Evolutionary conservation across 2,113 vertebrate genomes (phyloP).

Genomic region (Nipponia nippon): DNA sequence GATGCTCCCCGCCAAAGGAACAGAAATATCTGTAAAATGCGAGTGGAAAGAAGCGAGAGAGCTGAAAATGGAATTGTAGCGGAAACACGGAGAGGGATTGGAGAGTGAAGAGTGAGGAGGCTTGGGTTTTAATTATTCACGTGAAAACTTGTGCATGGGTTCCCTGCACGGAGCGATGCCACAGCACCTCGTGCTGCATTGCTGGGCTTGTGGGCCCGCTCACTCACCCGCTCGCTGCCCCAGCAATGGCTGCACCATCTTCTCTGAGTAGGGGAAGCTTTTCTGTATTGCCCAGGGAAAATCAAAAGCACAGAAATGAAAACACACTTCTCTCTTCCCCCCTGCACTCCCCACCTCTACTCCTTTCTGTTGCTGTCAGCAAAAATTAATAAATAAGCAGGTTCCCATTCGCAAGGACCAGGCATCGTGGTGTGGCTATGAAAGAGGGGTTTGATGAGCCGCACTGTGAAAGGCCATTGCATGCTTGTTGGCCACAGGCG

Average conservation of each 20-base stretch:
- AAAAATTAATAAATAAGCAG: background rate
- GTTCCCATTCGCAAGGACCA: background rate
- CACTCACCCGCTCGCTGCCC: background rate
- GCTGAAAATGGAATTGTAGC: background rate
- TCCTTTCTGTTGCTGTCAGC: background rate
- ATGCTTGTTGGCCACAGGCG: rapidly evolving
- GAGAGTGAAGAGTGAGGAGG: background rate
- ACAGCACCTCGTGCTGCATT: background rate
- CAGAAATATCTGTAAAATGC: background rate
- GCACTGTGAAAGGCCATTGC: rapidly evolving
- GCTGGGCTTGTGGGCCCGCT: rapidly evolving
- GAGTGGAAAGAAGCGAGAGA: background rate
- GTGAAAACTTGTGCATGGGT: background rate
- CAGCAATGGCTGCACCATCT: rapidly evolving
- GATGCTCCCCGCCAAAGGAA: background rate
- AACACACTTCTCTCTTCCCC: background rate
- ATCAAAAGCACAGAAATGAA: background rate
- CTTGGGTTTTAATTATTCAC: background rate
- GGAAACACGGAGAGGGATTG: background rate
- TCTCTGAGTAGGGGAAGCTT: background rate
- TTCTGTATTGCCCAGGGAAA: background rate
- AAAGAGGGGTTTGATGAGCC: background rate
- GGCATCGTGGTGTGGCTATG: background rate
- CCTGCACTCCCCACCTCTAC: background rate
- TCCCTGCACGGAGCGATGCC: rapidly evolving